Base-by-base conservation (phyloP, 2,888 invertebrate genomes). In the Sinodicranocentrus sp. region DNA sequence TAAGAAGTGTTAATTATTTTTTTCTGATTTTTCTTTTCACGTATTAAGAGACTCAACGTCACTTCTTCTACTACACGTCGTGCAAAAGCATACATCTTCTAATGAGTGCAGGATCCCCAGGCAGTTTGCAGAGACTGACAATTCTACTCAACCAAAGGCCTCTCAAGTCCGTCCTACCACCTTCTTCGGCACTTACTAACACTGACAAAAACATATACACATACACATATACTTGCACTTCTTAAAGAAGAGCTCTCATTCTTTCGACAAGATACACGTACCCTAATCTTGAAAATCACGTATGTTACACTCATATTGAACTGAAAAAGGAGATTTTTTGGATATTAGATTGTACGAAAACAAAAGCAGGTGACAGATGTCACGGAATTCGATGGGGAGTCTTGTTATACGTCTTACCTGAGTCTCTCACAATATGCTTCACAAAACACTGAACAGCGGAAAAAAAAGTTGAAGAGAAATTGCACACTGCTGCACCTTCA, bases 91-190 rank as follows among this genome's bases (percentile, higher is more conserved):
- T 39, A 21, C 57, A 57, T 10, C 57, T 52, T 15, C 52, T 57
- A 57, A 25, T 25, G 57, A 48, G 48, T 57, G 57, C 57, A 57
- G 25, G 57, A 57, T 23, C 57, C 25, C 8, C 15, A 57, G 57
- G 57, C 57, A 57, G 57, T 57, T 57, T 43, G 65, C 63, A 63
- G 63, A 65, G 39, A 65, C 57, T 57, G 39, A 39, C 39, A 61
- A 61, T 73, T 23, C 57, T 73, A 61, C 75, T 75, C 75, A 63
- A 75, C 75, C 75, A 44, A 70, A 78, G 78, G 78, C 78, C 78
- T 78, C 78, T 78, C 70, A 70, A 78, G 28, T 78, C 78, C 78
- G 78, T 78, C 78, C 78, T 78, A 61, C 67, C 68, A 48, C 61
- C 44, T 67, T 75, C 63, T 39, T 23, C 76, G 21, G 43, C 70